Conservation (phyloP, 1,140 invertebrate species). For the Anastatus disparis region DNA sequence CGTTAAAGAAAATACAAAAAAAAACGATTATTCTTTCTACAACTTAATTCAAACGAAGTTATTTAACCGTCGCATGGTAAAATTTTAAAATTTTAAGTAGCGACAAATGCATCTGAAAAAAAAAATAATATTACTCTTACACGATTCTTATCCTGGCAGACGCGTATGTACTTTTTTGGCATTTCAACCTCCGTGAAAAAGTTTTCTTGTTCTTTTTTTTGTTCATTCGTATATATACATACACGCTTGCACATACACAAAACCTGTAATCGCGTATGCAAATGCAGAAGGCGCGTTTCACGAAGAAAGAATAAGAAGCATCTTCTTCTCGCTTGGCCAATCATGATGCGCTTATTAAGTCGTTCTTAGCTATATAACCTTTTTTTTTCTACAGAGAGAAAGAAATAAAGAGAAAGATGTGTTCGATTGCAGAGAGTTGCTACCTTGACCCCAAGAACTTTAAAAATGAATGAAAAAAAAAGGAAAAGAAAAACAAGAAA, state of each 20-base stretch:
- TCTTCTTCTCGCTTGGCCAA: conserved; percentile 50
- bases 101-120: too few relatives aligned
- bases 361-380: conserved; percentile 60
- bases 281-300: conserved; percentile 61
- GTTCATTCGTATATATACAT: too few relatives aligned
- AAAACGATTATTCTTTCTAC: too few relatives aligned
- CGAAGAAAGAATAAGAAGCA: conserved; percentile 58
- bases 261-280: conserved; percentile 67
- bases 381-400: too few relatives aligned
- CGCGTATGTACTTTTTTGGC: conserved; percentile 15
- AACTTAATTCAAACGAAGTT: too few relatives aligned
- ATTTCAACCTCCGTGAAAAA: background rate
- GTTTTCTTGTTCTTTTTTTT: background rate
- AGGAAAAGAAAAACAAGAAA: too few relatives aligned
- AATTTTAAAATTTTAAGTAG: too few relatives aligned
- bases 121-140: too few relatives aligned
- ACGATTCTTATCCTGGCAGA: background rate
- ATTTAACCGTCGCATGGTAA: too few relatives aligned
- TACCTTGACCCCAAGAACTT: conserved; percentile 62
- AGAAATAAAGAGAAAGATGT: too few relatives aligned
- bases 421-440: conserved; percentile 51
- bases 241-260: conserved; percentile 41
- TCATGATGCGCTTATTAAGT: conserved; percentile 67
- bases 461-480: too few relatives aligned
- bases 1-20: too few relatives aligned